Evolutionary conservation across 2,113 vertebrate species (phyloP).

Genomic region (Gobius niger): DNA sequence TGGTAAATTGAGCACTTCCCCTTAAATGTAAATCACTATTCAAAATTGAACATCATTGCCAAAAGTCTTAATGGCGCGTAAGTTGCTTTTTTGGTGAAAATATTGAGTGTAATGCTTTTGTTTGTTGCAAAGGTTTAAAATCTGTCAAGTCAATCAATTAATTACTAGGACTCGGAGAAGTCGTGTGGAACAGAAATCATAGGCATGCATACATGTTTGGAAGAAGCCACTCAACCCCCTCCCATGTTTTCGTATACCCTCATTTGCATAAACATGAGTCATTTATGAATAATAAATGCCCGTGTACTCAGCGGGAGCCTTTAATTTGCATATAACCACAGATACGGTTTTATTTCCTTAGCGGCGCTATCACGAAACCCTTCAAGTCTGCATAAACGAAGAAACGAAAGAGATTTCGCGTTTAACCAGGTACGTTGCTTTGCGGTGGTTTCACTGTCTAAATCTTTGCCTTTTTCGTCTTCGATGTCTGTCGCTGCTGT

Average conservation of each 20-base stretch:
- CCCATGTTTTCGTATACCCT: constrained; percentile 63
- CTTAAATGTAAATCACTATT: too few species aligned
- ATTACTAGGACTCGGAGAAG: constrained; percentile 22
- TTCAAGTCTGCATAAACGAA: constrained; percentile 82
- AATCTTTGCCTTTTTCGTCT: constrained; percentile 43
- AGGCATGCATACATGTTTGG: constrained; percentile 43
- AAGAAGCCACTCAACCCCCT: constrained; percentile 68
- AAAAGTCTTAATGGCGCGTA: too few species aligned
- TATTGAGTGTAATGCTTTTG: neutral
- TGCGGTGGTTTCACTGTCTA: constrained; percentile 57
- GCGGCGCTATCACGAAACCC: constrained; percentile 79
- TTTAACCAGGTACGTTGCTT: constrained; percentile 82
- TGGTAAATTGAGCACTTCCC: too few species aligned
- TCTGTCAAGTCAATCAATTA: constrained; percentile 11
- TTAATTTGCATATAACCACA: constrained; percentile 93
- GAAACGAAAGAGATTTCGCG: constrained; percentile 79
- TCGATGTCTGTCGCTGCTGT: constrained; percentile 35
- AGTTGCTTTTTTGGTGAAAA: neutral
- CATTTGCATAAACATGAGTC: constrained; percentile 96
- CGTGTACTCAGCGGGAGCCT: constrained; percentile 86
- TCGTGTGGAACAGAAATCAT: constrained; percentile 31
- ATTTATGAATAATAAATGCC: constrained; percentile 97
- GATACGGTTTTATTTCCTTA: constrained; percentile 86
- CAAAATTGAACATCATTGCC: too few species aligned
- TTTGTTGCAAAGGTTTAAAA: neutral